Percentiles rank a stretch among this genome's conserved stretches.
phyloP scores from a whole-genome alignment of 2,113 vertebrate genomes.

The Phasianus colchicus region DNA sequence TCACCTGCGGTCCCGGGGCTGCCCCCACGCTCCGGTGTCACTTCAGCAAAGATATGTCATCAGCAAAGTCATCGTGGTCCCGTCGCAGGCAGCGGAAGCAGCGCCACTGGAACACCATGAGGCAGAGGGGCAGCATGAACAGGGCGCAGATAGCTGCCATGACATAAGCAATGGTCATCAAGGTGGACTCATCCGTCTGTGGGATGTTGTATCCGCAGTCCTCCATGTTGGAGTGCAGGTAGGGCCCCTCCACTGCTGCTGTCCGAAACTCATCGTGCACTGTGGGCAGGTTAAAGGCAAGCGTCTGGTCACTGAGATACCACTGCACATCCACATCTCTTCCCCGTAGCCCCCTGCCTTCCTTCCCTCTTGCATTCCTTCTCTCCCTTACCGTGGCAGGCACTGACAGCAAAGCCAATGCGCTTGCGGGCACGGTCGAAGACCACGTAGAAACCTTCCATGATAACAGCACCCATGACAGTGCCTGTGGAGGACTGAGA shows the following conservation, averaged over 20 bases:
- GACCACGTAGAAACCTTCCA: conserved; percentile 98
- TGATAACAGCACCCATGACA: conserved; percentile 97
- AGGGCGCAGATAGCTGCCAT: conserved; percentile 98
- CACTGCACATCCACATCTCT: accelerated
- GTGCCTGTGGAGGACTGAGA: conserved; percentile 97
- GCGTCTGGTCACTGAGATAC: accelerated
- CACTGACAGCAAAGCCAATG: conserved; percentile 95
- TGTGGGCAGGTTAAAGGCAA: background rate
- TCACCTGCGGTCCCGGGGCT: background rate
- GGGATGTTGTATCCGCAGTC: conserved; percentile 99
- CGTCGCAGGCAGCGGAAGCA: conserved; percentile 91
- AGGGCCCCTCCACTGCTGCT: conserved; percentile 90
- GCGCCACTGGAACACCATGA: conserved; percentile 99
- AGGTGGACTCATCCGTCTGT: conserved; percentile 96
- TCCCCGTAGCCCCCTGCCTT: accelerated
- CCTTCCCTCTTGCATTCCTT: background rate
- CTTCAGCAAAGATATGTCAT: conserved; percentile 96
- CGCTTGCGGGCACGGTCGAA: conserved; percentile 92
- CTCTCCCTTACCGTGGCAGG: conserved; percentile 89
- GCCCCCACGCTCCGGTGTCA: conserved; percentile 62
- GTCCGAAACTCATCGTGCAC: conserved; percentile 94
- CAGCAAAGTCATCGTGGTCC: conserved; percentile 89
- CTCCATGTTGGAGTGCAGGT: conserved; percentile 88
- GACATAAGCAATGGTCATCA: conserved; percentile 98
- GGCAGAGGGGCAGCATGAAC: conserved; percentile 98